Evolutionary conservation across 1,140 invertebrate species (phyloP), one percentile per base, ranked within the genome.

Genomic region (Drosophila lini): DNA sequence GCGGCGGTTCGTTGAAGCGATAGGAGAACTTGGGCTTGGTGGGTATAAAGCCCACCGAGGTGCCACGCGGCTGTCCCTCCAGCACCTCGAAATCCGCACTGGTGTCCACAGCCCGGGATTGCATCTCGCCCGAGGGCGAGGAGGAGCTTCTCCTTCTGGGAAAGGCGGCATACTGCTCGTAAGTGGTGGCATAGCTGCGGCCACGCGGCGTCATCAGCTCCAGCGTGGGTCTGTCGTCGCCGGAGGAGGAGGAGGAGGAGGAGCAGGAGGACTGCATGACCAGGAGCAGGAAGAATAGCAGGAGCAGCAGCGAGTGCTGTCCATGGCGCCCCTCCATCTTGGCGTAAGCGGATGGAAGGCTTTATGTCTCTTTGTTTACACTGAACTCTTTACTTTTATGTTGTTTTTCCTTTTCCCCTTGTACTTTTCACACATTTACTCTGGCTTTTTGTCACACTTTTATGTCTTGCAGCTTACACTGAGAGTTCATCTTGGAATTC

Each of bases 1-100:
- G 94, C 0, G 97, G 96, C 11, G 96, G 96, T 91, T 98, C 97
- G 92, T 98, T 98, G 92, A 98, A 98, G 40, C 97, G 94, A 88
- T 98, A 98, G 0, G 96, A 97, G 92, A 98, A 98, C 64, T 96
- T 97, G 5, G 95, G 95, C 91, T 97, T 97, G 6, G 95, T 96
- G 19, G 97, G 97, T 86, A 98, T 98, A 74, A 94, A 94, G 15
- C 97, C 97, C 6, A 98, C 97, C 5, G 96, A 88, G 1, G 96
- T 97, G 16, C 96, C 97, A 56, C 95, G 94, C 13, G 97, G 96
- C 82, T 96, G 95, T 38, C 96, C 97, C 92, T 98, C 97, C 41
- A 94, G 94, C 47, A 98, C 95, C 88, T 97, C 96, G 76, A 98
- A 95, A 69, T 96, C 96, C 32, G 97, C 96, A 65, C 97, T 94